Conservation (phyloP, 1,140 invertebrate genomes). For the Mercenaria mercenaria region DNA sequence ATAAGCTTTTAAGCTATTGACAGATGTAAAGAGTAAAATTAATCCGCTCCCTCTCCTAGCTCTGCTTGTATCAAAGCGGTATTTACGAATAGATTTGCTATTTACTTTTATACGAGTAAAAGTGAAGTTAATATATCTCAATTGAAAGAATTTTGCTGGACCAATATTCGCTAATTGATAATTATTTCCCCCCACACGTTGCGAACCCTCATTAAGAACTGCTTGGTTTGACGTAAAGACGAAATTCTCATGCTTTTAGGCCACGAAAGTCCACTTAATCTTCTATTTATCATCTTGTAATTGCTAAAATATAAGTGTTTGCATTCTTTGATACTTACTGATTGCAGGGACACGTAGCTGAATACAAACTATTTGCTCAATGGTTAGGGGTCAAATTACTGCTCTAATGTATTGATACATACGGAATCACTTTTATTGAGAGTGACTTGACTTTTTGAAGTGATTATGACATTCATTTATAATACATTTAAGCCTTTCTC, state of each 20-base stretch:
- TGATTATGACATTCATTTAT: too few relatives aligned
- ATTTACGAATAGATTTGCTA: not conserved
- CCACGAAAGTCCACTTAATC: not conserved
- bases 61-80: not conserved
- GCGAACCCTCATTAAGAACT: not conserved
- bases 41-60: not conserved
- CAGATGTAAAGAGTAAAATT: not conserved
- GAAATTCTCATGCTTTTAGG: not conserved
- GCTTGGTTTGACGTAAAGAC: not conserved
- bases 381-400: too few relatives aligned
- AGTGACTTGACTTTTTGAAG: too few relatives aligned
- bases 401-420: too few relatives aligned
- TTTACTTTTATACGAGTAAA: not conserved
- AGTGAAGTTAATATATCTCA: not conserved
- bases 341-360: too few relatives aligned
- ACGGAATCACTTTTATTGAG: too few relatives aligned
- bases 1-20: not conserved
- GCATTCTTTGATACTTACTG: too few relatives aligned
- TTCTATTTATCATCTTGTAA: not conserved
- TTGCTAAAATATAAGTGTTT: not conserved
- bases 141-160: not conserved
- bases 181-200: not conserved
- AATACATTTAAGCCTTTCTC: too few relatives aligned
- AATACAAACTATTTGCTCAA: too few relatives aligned
- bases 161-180: slow-evolving; percentile 2